phyloP scores from a whole-genome alignment of 2,113 vertebrate species.

The Spermophilus dauricus region DNA sequence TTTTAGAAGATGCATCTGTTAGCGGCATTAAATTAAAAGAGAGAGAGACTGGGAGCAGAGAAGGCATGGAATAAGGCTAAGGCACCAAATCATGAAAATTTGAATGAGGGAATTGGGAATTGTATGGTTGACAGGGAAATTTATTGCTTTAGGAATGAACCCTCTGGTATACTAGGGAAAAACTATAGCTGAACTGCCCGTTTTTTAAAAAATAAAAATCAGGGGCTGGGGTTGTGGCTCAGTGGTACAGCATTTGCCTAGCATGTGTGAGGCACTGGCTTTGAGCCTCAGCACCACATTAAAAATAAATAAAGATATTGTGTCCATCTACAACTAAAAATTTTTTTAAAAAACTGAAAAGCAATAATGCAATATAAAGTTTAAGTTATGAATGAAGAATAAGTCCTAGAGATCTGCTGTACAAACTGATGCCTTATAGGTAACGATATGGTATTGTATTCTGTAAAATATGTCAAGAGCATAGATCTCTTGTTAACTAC shows the following conservation, averaged over 20 bases:
- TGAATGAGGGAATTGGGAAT: neutral
- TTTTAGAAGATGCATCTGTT: neutral
- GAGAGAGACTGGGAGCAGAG: neutral
- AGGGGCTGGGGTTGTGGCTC: neutral
- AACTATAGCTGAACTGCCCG: neutral
- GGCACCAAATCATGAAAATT: neutral
- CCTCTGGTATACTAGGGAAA: neutral
- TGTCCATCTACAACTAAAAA: too few relatives aligned
- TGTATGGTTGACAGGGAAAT: conserved; percentile 3
- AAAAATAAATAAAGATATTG: too few relatives aligned
- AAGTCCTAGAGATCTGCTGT: neutral
- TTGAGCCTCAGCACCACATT: too few relatives aligned
- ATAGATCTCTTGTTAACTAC: neutral
- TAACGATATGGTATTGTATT: neutral
- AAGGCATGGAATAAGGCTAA: neutral
- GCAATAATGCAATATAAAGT: neutral
- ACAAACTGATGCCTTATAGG: neutral
- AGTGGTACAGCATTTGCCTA: too few relatives aligned
- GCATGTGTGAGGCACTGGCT: too few relatives aligned
- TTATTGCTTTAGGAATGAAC: neutral
- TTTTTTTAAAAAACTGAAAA: neutral
- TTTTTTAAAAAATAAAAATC: conserved; percentile 33
- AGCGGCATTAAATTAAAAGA: neutral
- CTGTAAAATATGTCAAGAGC: neutral
- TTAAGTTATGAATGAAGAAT: neutral